Conservation (phyloP, 1,140 invertebrate genomes). For the Pseudomyrmex cubaensis region DNA sequence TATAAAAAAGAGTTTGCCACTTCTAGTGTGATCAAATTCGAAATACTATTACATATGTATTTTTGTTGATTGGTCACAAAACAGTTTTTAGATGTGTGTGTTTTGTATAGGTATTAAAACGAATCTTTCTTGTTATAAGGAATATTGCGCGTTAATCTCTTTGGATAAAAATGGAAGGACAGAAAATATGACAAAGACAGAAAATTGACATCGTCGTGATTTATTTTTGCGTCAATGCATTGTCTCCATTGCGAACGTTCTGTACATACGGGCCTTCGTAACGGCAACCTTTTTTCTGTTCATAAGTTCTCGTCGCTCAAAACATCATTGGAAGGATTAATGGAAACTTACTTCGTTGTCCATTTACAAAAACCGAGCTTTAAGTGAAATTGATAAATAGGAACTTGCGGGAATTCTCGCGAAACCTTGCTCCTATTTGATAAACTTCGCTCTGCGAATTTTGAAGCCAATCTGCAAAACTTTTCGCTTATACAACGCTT, state of each 20-base stretch:
- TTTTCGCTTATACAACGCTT: conserved; percentile 35
- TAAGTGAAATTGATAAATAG: conserved; percentile 45
- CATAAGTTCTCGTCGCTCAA: not conserved
- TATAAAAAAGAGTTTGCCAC: not conserved
- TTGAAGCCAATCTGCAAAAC: conserved; percentile 26
- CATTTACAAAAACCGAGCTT: not conserved
- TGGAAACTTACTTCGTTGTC: not conserved
- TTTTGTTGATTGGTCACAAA: not conserved
- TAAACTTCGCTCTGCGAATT: conserved; percentile 33
- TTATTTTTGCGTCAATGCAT: conserved; percentile 14
- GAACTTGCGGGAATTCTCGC: not conserved
- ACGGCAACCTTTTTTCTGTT: conserved; percentile 21
- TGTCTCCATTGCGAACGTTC: not conserved
- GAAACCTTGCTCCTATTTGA: conserved; percentile 22
- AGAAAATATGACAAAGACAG: not conserved
- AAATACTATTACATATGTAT: not conserved
- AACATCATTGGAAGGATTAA: conserved; percentile 11
- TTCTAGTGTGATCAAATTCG: not conserved
- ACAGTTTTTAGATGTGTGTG: not conserved
- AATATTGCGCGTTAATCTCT: conserved; percentile 20
- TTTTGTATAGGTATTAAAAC: no score
- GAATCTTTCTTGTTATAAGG: not conserved
- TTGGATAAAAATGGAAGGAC: not conserved
- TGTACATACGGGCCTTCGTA: not conserved
- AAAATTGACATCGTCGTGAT: conserved; percentile 9